Evolutionary conservation across 2,888 invertebrate species (phyloP), one percentile per base, ranked within the genome.

Genomic region (Pammene fasciana): DNA sequence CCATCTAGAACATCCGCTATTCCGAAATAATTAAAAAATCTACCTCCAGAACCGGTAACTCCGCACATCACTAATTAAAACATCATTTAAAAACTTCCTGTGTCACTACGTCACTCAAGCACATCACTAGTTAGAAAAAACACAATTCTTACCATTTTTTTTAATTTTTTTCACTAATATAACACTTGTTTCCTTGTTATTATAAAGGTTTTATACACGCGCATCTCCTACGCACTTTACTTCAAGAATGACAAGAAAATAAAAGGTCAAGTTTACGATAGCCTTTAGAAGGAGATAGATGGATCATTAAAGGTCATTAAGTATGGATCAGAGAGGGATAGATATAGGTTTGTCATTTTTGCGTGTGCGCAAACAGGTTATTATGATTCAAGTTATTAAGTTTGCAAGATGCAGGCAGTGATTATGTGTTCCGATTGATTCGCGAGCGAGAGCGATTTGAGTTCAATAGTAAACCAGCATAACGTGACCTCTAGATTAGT

Each of bases 211-310:
- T 74, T 75, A 75, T 81, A 54, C n/a, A n/a, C 83, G 78, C 77
- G 84, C 83, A 82, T 75, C 78, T 73, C 75, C 26, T 76, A 76
- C 81, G 81, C 73, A 71, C 71, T 76, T 71, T 74, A 77, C 76
- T 79, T 75, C 67, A 74, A 80, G 85, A 85, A 86, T 88, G 85
- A 84, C 81, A 83, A 83, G 77, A 79, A 78, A 79, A 78, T 75
- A 78, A 80, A 85, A 90, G 90, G 88, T 89, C 90, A 90, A 88
- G 89, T 87, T 88, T 88, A 86, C 82, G 83, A 87, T 86, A 81
- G 79, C 77, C 76, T 76, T 67, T 73, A 68, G 79, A 81, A 62
- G 16, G 78, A 81, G 83, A 82, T 59, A 73, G 75, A n/a, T 0
- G 43, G 13, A 62, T 55, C 9, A 48, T 34, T 57, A 65, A 59